These are phyloP conservation scores for Aratinga solstitialis DNA, from an alignment of 2,797 vertebrate species.

Conservation along the genomic window DNA sequence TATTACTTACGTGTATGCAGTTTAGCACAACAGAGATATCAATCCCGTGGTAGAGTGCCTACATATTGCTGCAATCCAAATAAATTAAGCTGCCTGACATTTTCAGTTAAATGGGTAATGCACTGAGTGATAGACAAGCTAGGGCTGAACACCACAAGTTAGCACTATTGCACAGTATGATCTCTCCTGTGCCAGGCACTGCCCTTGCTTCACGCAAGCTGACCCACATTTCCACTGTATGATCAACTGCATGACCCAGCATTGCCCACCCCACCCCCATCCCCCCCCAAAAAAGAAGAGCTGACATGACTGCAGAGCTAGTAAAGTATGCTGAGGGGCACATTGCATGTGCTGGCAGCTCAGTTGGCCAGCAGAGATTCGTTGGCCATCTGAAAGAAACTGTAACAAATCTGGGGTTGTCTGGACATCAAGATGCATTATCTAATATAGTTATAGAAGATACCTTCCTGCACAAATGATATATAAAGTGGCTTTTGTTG, in stretches of 20 bases:
- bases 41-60: not conserved
- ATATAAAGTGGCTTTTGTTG: not conserved
- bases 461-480: not conserved
- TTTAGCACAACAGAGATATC: not conserved
- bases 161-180: rapidly evolving
- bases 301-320: not conserved
- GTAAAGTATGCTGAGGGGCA: not conserved
- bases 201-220: not conserved
- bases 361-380: not conserved
- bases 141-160: not conserved
- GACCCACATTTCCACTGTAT: not conserved
- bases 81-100: not conserved
- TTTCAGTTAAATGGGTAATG: not conserved
- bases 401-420: not conserved
- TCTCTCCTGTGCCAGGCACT: not conserved
- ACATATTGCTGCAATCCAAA: not conserved
- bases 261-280: rapidly evolving
- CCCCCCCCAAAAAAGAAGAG: not conserved
- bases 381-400: not conserved
- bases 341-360: not conserved
- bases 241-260: too few species aligned
- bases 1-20: not conserved
- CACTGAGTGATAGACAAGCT: not conserved
- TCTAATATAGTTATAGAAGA: not conserved
- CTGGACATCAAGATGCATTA: not conserved